phyloP scores from a whole-genome alignment of 2,888 invertebrate genomes.

The Marasmarcha lunaedactyla region DNA sequence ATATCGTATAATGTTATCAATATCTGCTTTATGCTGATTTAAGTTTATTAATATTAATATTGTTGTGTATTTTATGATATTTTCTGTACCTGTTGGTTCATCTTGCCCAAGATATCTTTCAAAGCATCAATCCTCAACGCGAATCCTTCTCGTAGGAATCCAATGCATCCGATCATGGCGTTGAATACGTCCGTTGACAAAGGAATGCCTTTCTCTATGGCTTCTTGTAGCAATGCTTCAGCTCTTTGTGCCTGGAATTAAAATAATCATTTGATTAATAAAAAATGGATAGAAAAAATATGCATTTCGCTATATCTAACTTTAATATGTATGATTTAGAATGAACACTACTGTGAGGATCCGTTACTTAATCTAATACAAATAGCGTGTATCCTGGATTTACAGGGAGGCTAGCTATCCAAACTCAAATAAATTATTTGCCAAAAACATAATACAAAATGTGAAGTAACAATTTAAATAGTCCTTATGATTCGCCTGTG shows the following conservation, averaged over 20 bases:
- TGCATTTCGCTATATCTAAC: not conserved
- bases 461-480: too few species aligned
- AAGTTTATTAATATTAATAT: not conserved
- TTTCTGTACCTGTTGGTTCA: slow-evolving; percentile 58
- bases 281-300: slow-evolving; percentile 1
- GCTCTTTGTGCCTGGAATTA: slow-evolving; percentile 71
- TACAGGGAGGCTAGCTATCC: too few species aligned
- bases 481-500: too few species aligned
- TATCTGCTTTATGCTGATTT: too few species aligned
- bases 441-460: too few species aligned
- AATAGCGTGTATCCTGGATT: too few species aligned
- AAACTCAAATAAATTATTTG: too few species aligned
- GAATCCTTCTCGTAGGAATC: slow-evolving; percentile 74
- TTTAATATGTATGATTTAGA: too few species aligned
- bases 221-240: slow-evolving; percentile 74
- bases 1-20: too few species aligned
- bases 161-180: slow-evolving; percentile 71
- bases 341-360: too few species aligned
- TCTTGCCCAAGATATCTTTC: slow-evolving; percentile 71
- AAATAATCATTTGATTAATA: slow-evolving; percentile 3
- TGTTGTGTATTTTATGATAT: too few species aligned
- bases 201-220: slow-evolving; percentile 72
- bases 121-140: slow-evolving; percentile 75
- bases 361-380: too few species aligned
- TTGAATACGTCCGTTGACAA: slow-evolving; percentile 79